phyloP scores from a whole-genome alignment of 2,888 invertebrate genomes.

The Zele albiditarsus region DNA sequence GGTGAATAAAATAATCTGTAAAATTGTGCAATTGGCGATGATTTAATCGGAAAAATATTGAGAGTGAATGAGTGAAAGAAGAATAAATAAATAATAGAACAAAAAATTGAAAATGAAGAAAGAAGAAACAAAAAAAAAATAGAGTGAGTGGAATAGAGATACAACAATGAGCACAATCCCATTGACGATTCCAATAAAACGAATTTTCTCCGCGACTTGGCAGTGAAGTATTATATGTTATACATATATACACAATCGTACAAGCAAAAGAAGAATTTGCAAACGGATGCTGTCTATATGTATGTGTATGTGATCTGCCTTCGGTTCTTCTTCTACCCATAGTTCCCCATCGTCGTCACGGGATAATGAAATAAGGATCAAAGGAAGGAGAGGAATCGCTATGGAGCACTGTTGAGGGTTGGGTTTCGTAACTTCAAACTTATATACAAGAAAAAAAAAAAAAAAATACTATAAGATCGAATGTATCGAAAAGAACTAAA shows the following conservation, averaged over 20 bases:
- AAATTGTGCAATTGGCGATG: neutral
- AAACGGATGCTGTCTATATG: constrained; percentile 60
- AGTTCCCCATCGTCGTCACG: constrained; percentile 50
- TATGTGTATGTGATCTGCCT: constrained; percentile 32
- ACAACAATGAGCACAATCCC: constrained; percentile 25
- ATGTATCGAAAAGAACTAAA: neutral
- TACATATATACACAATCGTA: constrained; percentile 4
- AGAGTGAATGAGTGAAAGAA: neutral
- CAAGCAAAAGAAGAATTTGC: constrained; percentile 64
- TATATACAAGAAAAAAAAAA: constrained; percentile 6
- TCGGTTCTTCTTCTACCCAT: constrained; percentile 45
- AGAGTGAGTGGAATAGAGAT: constrained; percentile 42
- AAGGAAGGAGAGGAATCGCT: constrained; percentile 58
- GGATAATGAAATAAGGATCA: constrained; percentile 72
- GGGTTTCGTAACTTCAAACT: constrained; percentile 4
- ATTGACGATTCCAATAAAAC: constrained; percentile 67
- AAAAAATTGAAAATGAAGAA: neutral
- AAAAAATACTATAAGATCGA: neutral
- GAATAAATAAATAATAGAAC: neutral
- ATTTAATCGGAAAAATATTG: neutral
- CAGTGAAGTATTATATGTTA: constrained; percentile 58
- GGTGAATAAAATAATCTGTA: neutral
- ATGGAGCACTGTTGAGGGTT: constrained; percentile 39
- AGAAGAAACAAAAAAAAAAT: neutral
- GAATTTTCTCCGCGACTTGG: constrained; percentile 69